Evolutionary conservation across 1,140 invertebrate species (phyloP).

Genomic region (Drosophila pseudoananassae): DNA sequence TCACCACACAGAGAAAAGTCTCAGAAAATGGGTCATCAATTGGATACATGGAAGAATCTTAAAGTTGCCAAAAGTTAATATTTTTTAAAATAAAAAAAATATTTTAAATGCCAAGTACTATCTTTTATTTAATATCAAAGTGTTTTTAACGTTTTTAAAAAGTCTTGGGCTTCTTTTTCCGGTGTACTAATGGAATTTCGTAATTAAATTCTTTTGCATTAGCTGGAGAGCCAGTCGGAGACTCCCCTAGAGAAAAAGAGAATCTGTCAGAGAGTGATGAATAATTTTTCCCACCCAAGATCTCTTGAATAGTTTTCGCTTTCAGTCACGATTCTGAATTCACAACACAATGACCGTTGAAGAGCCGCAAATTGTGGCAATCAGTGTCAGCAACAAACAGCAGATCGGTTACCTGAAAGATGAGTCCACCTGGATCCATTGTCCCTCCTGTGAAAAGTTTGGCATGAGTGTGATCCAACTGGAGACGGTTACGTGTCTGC

Average conservation of each 20-base stretch:
- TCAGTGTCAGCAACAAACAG: slow-evolving; percentile 48
- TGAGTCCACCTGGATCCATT: slow-evolving; percentile 64
- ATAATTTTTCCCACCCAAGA: slow-evolving; percentile 1
- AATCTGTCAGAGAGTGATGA: slow-evolving; percentile 1
- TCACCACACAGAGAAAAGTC: not conserved
- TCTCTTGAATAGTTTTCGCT: slow-evolving; percentile 9
- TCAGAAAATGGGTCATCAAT: not conserved
- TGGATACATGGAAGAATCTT: not conserved
- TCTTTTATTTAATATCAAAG: not conserved
- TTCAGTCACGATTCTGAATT: slow-evolving; percentile 39
- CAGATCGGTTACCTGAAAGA: slow-evolving; percentile 55
- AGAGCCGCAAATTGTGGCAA: slow-evolving; percentile 64
- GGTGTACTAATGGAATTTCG: not conserved
- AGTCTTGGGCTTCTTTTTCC: not conserved
- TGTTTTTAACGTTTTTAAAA: no score
- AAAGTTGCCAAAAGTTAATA: not conserved
- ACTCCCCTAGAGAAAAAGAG: slow-evolving; percentile 1
- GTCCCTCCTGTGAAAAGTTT: slow-evolving; percentile 65
- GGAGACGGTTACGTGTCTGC: slow-evolving; percentile 67
- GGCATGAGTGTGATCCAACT: slow-evolving; percentile 57
- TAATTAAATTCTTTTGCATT: slow-evolving; percentile 17
- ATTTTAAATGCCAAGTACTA: not conserved
- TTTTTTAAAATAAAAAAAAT: not conserved
- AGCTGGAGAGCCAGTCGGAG: slow-evolving; percentile 32
- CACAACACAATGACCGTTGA: slow-evolving; percentile 64